phyloP scores from a whole-genome alignment of 2,888 invertebrate species.

The Nowickia ferox region DNA sequence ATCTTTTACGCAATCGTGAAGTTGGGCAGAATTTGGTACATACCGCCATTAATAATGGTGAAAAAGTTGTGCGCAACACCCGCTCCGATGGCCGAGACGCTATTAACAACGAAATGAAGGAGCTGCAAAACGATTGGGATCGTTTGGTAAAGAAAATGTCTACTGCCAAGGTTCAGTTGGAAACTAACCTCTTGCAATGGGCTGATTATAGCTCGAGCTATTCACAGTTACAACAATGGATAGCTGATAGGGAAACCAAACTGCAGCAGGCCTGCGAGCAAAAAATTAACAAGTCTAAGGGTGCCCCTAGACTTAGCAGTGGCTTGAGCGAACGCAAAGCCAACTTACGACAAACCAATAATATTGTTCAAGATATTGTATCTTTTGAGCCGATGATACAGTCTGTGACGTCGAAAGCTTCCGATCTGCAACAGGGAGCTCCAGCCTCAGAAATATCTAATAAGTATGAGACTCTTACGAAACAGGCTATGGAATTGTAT shows the following conservation, averaged over 20 bases:
- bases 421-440: constrained; percentile 94
- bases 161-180: constrained; percentile 94
- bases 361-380: constrained; percentile 97
- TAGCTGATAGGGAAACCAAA: constrained; percentile 95
- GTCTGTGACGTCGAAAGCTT: constrained; percentile 96
- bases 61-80: constrained; percentile 94
- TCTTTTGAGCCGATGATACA: constrained; percentile 99
- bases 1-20: constrained; percentile 91
- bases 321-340: constrained; percentile 93
- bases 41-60: constrained; percentile 93
- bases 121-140: constrained; percentile 96
- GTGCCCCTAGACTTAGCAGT: constrained; percentile 90
- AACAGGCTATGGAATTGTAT: constrained; percentile 94
- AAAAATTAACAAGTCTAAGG: constrained; percentile 91
- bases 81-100: constrained; percentile 94
- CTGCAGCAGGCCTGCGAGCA: constrained; percentile 94
- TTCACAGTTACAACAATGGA: constrained; percentile 96
- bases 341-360: constrained; percentile 94
- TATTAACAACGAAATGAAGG: constrained; percentile 93
- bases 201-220: constrained; percentile 97
- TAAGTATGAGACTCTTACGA: constrained; percentile 94
- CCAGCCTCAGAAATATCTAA: constrained; percentile 96
- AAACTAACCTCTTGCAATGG: constrained; percentile 96
- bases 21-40: constrained; percentile 94
- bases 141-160: constrained; percentile 95